Evolutionary conservation across 2,797 vertebrate species (phyloP).

Genomic region (Tragopan temminckii): DNA sequence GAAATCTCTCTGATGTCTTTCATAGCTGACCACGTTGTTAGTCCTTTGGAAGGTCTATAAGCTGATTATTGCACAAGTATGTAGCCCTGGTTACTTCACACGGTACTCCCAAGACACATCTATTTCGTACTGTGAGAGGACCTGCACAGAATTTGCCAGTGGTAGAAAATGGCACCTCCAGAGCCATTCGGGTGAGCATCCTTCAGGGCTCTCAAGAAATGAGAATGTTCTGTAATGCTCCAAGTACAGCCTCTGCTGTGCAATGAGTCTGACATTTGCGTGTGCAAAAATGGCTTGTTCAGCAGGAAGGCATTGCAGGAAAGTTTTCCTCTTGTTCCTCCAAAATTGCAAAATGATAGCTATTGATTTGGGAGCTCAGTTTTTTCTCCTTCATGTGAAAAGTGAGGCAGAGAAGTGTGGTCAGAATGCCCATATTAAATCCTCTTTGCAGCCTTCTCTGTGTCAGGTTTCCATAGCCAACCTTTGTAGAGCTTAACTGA

Average conservation of each 20-base stretch:
- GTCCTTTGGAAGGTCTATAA: neutral
- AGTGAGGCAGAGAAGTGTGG: neutral
- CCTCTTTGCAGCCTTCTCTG: conserved; percentile 32
- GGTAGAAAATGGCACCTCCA: neutral
- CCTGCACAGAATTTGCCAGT: conserved; percentile 3
- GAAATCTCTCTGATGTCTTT: neutral
- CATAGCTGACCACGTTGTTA: neutral
- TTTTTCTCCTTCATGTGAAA: conserved; percentile 39
- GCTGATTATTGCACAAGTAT: neutral
- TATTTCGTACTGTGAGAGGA: conserved; percentile 27
- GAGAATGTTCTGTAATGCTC: conserved; percentile 2
- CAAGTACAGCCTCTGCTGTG: neutral
- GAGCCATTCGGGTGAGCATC: accelerated
- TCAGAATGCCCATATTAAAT: conserved; percentile 40
- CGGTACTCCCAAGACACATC: neutral
- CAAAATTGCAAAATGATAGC: conserved; percentile 29
- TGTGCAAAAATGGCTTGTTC: conserved; percentile 31
- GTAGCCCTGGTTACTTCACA: neutral
- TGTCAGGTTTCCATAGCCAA: conserved; percentile 42
- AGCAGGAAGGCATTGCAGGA: neutral
- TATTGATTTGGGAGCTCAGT: neutral
- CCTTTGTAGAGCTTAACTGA: conserved; percentile 72
- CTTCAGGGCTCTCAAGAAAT: conserved; percentile 4
- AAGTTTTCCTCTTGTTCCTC: conserved; percentile 40
- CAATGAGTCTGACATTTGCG: neutral